phyloP scores from a whole-genome alignment of 1,140 invertebrate species.

The Tyrophagus putrescentiae region DNA sequence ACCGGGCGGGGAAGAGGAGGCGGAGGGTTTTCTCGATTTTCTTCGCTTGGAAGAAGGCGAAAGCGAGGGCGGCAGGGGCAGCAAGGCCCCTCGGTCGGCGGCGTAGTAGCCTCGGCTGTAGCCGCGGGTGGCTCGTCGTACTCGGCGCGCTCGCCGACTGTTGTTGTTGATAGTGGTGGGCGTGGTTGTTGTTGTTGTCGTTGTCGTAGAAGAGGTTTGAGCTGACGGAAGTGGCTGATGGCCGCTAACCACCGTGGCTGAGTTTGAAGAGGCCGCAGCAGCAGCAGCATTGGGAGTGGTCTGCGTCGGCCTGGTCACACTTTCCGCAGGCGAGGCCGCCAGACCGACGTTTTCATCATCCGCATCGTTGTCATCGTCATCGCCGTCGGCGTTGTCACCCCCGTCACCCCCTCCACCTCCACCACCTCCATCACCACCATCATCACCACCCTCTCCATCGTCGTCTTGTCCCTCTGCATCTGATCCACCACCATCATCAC shows the following conservation, averaged over 20 bases:
- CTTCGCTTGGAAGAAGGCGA: not conserved
- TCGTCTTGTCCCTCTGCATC: not conserved
- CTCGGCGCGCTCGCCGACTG: not conserved
- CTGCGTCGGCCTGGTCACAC: too few species aligned
- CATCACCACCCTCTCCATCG: not conserved
- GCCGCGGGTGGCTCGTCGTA: not conserved
- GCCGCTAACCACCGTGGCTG: too few species aligned
- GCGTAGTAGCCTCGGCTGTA: not conserved
- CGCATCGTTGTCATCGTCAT: too few species aligned
- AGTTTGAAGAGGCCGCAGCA: too few species aligned
- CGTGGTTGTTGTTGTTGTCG: too few species aligned
- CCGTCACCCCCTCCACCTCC: not conserved
- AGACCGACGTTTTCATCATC: too few species aligned
- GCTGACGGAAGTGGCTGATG: too few species aligned
- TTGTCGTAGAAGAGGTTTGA: too few species aligned
- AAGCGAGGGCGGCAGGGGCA: not conserved
- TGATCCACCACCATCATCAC: not conserved
- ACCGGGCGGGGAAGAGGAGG: not conserved
- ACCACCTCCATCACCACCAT: not conserved
- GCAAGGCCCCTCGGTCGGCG: not conserved
- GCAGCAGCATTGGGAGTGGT: too few species aligned
- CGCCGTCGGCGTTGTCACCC: not conserved
- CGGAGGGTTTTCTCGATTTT: not conserved
- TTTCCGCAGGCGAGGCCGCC: too few species aligned
- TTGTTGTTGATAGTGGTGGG: not conserved